These are phyloP conservation scores for Streptopelia turtur DNA, from an alignment of 2,797 vertebrate genomes.

Conservation along the genomic window DNA sequence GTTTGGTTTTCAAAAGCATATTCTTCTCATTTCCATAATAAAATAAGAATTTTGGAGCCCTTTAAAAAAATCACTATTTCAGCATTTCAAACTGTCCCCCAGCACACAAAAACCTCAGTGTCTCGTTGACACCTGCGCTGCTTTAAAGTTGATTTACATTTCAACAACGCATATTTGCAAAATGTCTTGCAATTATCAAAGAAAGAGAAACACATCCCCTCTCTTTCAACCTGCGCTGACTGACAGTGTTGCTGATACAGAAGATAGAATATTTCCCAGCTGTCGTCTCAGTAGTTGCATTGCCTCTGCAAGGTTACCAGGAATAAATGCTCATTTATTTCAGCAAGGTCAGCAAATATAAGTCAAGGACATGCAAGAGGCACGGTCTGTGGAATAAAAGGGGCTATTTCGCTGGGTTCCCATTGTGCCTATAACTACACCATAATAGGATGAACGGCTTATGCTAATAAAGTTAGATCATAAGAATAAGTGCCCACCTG, in stretches of 20 bases:
- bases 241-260: background rate
- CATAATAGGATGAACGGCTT: constrained; percentile 55
- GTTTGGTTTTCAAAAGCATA: background rate
- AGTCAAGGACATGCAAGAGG: constrained; percentile 58
- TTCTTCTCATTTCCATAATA: background rate
- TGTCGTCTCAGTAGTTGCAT: constrained; percentile 27
- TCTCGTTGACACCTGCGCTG: background rate
- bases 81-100: background rate
- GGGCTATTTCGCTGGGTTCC: constrained; percentile 34
- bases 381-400: constrained; percentile 56
- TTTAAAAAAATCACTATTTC: background rate
- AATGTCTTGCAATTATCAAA: constrained; percentile 29
- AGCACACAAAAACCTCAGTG: background rate
- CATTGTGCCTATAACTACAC: constrained; percentile 45
- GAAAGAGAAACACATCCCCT: background rate
- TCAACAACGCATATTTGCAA: background rate
- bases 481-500: constrained; percentile 66
- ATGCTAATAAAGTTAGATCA: constrained; percentile 65
- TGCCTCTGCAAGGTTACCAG: constrained; percentile 55
- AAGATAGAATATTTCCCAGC: constrained; percentile 36
- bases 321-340: constrained; percentile 62
- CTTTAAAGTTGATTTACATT: constrained; percentile 20
- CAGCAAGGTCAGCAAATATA: constrained; percentile 51
- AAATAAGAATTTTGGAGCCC: background rate
- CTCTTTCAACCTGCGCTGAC: constrained; percentile 3